Evolutionary conservation across 2,113 vertebrate genomes (phyloP), one percentile per base, ranked within the genome.

Genomic region (Spilogale gracilis): DNA sequence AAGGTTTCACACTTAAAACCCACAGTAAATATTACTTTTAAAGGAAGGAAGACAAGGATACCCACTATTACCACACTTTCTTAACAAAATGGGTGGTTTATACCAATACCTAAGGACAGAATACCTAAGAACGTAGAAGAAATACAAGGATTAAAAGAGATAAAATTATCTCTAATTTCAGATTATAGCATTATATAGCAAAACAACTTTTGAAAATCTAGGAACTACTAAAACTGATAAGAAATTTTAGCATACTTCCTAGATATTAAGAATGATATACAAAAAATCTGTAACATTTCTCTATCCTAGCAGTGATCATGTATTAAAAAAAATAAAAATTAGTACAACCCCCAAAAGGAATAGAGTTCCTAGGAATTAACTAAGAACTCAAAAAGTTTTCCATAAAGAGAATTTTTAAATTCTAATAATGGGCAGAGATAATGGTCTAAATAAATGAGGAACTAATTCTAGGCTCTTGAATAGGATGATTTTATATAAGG

Each of bases 371-470:
- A 82, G 17, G 74, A 96, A 76, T 82, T 92, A 93, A 61, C 52
- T 74, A 86, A 74, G 73, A 81, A 65, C 27, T 52, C 38, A 48
- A 56, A 63, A 63, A 38, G 38, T 4, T 90, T 88, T 91, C n/a
- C 5, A 13, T 63, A 73, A 78, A 91, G 16, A 78, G 18, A 76
- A 74, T 48, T 67, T 86, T 58, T 48, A 83, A 94, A 94, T 81
- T 94, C 17, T 67, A 30, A 81, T 69, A 94, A 86, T 76, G 30
- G 25, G 58, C 50, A 60, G 25, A 89, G 30, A 60, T 67, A 87
- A 69, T 81, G 18, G 54, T 95, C 18, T 94, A 10, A 80, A 80
- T 91, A 95, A 88, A 63, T 76, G 27, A 81, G 60, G 38, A 80
- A 23, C 23, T 78, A 82, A 76, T 89, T 91, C 12, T 54, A 79